Percentiles rank a stretch among this genome's conserved stretches.
phyloP scores from a whole-genome alignment of 2,113 vertebrate genomes.

The Cromileptes altivelis region DNA sequence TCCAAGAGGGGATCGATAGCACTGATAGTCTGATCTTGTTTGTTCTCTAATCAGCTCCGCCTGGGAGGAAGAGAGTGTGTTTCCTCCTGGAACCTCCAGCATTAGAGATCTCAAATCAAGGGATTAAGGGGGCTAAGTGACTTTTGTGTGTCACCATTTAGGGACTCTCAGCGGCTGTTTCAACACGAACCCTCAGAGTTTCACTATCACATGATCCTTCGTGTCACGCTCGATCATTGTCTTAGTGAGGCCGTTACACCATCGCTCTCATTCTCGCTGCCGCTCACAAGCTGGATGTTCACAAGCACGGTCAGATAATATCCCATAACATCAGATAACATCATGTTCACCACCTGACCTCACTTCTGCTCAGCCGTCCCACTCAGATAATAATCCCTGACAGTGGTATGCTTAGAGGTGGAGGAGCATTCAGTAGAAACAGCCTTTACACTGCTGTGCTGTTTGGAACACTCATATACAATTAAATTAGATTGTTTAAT shows the following conservation, averaged over 20 bases:
- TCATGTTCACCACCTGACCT: constrained; percentile 47
- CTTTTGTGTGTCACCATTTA: constrained; percentile 21
- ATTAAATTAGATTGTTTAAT: not conserved
- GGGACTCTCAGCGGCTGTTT: not conserved
- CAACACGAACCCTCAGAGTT: constrained; percentile 11
- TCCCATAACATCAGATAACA: constrained; percentile 43
- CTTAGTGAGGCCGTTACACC: constrained; percentile 12
- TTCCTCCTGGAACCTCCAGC: constrained; percentile 11
- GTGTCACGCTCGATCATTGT: constrained; percentile 36
- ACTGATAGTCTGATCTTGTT: constrained; percentile 44
- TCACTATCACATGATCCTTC: constrained; percentile 23
- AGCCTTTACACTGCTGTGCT: not conserved
- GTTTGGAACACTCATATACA: not conserved
- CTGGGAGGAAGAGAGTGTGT: constrained; percentile 8
- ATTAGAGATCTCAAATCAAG: constrained; percentile 44
- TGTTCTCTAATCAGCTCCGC: constrained; percentile 51
- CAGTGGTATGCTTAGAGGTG: not conserved
- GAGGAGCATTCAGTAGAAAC: not conserved
- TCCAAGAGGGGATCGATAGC: constrained; percentile 49
- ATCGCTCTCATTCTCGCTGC: constrained; percentile 3
- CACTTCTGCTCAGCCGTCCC: constrained; percentile 16
- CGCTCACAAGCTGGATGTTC: constrained; percentile 12
- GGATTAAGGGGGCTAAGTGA: constrained; percentile 23
- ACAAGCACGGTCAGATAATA: constrained; percentile 43
- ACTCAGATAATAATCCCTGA: constrained; percentile 41